Evolutionary conservation across 2,113 vertebrate species (phyloP), one percentile per base, ranked within the genome.

Genomic region (Gracilinanus agilis): DNA sequence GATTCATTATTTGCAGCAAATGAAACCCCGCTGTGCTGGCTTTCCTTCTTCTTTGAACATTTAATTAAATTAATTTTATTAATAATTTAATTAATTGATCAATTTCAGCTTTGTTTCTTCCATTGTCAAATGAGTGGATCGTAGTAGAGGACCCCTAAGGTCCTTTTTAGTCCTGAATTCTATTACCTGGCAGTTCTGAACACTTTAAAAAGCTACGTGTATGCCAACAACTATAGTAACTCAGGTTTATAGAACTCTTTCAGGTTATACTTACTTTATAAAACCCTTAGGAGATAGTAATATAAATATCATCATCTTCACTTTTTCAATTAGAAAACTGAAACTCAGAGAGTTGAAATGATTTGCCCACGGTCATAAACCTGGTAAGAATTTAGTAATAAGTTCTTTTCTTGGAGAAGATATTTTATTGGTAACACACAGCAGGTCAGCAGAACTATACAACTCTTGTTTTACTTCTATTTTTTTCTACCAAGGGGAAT

Each of bases 401-500:
- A 34, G 16, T 83, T 40, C 34, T 23, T 83, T 40, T 19, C 19
- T 83, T 83, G n/a, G 67, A n/a, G 34, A 83, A 40, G 67, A 83
- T 40, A 19, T 83, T 83, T 83, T 83, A 40, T 40, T 40, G 19
- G 67, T 40, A 83, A 83, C 34, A 83, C 40, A 23, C 19, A 40
- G 16, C n/a, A 2, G n/a, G n/a, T 40, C 67, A 40, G 67, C 16
- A 83, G n/a, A 83, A 83, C 40, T 83, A 40, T 40, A 40, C 67
- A 40, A 40, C 7, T 53, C 27, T 23, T 90, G 1, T 54, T 49
- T 24, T 91, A 9, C 24, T 95, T 94, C 67, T 88, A 55, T 2
- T 55, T 49, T 55, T 90, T 83, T 90, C 24, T 19, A 27, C 44
- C 34, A 92, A 92, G 54, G 40, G 92, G n/a, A 91, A 55, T 93